phyloP scores from a whole-genome alignment of 2,888 invertebrate species.

The Tetrapedia diversipes region DNA sequence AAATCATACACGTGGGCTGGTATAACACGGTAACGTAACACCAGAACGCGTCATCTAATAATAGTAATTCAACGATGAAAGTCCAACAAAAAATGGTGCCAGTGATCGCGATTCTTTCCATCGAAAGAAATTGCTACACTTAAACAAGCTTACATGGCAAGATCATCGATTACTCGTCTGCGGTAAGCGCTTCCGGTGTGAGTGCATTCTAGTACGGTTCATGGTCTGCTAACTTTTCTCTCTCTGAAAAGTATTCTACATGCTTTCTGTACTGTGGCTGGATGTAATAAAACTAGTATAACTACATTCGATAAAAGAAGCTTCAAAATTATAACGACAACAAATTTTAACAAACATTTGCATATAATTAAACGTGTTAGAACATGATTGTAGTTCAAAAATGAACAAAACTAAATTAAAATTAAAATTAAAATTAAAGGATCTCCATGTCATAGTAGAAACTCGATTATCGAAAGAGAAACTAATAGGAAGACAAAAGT shows the following conservation, averaged over 20 bases:
- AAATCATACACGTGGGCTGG: no score
- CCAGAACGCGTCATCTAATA: background rate
- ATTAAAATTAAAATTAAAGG: no score
- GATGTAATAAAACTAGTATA: no score
- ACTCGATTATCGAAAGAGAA: no score
- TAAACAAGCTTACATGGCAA: background rate
- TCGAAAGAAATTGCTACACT: background rate
- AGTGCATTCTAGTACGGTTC: background rate
- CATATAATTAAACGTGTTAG: no score
- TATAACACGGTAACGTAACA: background rate
- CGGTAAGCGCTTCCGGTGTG: constrained; percentile 5
- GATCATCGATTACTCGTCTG: background rate
- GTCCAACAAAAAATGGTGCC: background rate
- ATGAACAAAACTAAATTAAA: no score
- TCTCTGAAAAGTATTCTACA: background rate
- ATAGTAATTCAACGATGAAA: constrained; percentile 10
- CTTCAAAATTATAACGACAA: no score
- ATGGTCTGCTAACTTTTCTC: background rate
- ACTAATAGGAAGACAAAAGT: no score
- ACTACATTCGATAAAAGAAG: no score
- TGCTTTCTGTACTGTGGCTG: background rate
- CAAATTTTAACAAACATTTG: no score
- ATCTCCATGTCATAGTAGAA: no score
- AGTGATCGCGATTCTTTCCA: background rate
- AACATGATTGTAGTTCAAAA: no score